phyloP scores from a whole-genome alignment of 2,797 vertebrate species.

The Poecilia velifera region DNA sequence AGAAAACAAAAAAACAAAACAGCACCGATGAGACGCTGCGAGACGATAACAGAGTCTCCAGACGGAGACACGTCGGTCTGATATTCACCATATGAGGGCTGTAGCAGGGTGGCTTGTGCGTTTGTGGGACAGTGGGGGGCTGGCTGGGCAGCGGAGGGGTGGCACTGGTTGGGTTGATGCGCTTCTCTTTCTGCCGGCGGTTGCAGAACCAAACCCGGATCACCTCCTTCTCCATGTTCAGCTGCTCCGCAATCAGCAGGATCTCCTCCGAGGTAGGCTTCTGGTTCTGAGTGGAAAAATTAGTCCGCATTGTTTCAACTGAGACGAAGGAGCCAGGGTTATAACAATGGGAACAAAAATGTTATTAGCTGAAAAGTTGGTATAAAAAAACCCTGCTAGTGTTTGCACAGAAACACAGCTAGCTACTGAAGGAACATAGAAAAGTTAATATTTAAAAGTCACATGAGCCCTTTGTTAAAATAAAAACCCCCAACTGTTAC shows the following conservation, averaged over 20 bases:
- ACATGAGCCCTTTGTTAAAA: background rate
- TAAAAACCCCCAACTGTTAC: background rate
- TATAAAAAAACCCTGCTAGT: background rate
- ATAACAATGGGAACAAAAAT: background rate
- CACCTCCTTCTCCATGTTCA: slow-evolving; percentile 96
- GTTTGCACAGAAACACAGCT: background rate
- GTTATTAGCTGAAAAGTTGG: background rate
- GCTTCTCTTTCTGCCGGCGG: slow-evolving; percentile 94
- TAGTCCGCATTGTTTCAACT: background rate
- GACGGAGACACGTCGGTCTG: background rate
- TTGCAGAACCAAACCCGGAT: slow-evolving; percentile 97
- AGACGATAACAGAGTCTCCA: background rate
- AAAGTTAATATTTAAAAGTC: background rate
- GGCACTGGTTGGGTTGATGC: slow-evolving; percentile 91
- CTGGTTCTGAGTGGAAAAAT: slow-evolving; percentile 85
- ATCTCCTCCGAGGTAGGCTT: slow-evolving; percentile 98
- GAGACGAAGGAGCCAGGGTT: background rate
- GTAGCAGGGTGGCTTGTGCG: slow-evolving; percentile 88
- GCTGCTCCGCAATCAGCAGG: slow-evolving; percentile 90
- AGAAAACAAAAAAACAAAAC: background rate
- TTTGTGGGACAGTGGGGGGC: slow-evolving; percentile 69
- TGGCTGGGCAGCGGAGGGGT: slow-evolving; percentile 89
- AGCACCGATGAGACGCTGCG: background rate
- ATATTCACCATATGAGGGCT: slow-evolving; percentile 87
- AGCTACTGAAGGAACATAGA: background rate